Conservation (phyloP, 2,888 invertebrate genomes). For the Aporophyla nigra region DNA sequence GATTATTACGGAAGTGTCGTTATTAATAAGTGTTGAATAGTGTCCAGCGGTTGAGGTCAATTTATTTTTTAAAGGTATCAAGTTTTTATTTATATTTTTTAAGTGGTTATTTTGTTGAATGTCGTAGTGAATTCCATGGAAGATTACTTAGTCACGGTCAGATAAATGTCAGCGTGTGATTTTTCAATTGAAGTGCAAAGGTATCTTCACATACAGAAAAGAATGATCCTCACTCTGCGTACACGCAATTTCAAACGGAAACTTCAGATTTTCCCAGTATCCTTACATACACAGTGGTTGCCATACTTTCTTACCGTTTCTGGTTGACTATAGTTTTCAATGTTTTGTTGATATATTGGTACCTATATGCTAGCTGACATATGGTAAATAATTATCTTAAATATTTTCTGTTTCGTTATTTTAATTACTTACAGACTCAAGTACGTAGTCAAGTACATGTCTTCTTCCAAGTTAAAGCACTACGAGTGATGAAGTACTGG, state of each 20-base stretch:
- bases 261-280: neutral
- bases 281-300: neutral
- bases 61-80: constrained; percentile 39
- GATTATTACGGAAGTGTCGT: constrained; percentile 36
- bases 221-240: neutral
- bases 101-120: constrained; percentile 12
- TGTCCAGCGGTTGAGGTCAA: constrained; percentile 29
- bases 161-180: neutral
- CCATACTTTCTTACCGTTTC: neutral
- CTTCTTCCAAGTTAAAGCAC: no score
- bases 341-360: no score
- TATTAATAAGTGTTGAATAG: constrained; percentile 27
- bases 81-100: constrained; percentile 7
- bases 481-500: no score
- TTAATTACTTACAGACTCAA: no score
- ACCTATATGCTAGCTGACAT: no score
- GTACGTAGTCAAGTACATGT: no score
- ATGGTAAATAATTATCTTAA: no score
- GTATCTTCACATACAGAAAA: no score
- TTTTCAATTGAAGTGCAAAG: neutral
- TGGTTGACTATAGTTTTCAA: no score
- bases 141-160: no score
- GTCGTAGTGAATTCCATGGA: neutral
- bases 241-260: neutral
- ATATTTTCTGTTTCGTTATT: no score